Base-by-base conservation (phyloP, 2,888 invertebrate genomes). In the Hirtodrosophila cameraria region DNA sequence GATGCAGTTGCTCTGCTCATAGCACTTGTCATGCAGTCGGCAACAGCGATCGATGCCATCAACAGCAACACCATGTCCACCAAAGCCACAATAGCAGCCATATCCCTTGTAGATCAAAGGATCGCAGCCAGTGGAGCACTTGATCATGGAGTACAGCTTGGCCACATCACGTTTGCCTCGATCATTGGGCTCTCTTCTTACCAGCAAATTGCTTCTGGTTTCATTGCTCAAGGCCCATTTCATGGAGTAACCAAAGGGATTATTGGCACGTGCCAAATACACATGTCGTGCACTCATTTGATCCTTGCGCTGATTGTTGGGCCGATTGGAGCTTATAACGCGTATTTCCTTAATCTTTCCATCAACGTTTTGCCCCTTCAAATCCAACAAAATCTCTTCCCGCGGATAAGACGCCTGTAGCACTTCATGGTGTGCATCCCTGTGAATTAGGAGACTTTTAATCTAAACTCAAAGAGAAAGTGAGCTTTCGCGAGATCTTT, bases 21-120 rank as follows among this genome's bases (percentile, higher is more conserved):
- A 97, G 89, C 97, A 97, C 91, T 94, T 93, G 90, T 97, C 97
- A 89, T 97, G 97, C 88, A 94, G 93, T 82, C 94, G 94, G 88
- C 97, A 97, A 89, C 97, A 97, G 77, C 95, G 71, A 82, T 83
- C 97, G 65, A 97, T 96, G 15, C 94, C 95, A 90, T 97, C 96
- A 23, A 95, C 94, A 1, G 95, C 93, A 63, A 93, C 91, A 6
- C 97, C 97, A 0, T 95, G 94, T 0, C 97, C 97, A 1, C 96
- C 92, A 88, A 97, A 96, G 2, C 97, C 97, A 86, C 97, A 97
- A 89, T 95, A 97, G 89, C 97, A 97, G 2, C 97, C 97, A 83
- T 97, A 97, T 7, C 97, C 96, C 89, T 96, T 96, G 89, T 95
- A 96, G 6, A 93, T 92, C 1, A 97, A 90, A 0, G 97, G 97